Evolutionary conservation across 1,140 invertebrate genomes (phyloP).

Genomic region (Solenopsis fugax): DNA sequence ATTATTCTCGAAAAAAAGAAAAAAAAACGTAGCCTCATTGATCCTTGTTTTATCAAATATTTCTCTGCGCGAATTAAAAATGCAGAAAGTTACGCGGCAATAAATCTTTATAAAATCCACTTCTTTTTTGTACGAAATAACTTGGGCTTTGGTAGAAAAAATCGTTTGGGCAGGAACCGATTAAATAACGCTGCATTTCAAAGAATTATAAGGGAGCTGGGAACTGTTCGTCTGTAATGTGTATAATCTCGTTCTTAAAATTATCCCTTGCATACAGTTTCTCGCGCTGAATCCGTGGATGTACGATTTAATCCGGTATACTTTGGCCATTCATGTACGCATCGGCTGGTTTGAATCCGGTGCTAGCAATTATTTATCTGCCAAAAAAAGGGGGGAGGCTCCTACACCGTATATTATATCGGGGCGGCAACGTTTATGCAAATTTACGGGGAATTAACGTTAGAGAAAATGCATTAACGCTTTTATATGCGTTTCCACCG

Average conservation of each 20-base stretch:
- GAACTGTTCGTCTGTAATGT: constrained; percentile 54
- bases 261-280: constrained; percentile 43
- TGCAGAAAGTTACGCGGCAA: not conserved
- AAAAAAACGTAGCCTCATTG: not conserved
- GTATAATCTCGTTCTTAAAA: constrained; percentile 61
- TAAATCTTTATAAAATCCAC: not conserved
- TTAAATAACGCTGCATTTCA: constrained; percentile 58
- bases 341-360: constrained; percentile 57
- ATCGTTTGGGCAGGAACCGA: constrained; percentile 27
- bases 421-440: constrained; percentile 21
- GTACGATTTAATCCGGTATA: constrained; percentile 60
- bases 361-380: constrained; percentile 50
- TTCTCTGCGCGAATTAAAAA: not conserved
- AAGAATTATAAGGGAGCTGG: constrained; percentile 46
- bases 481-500: constrained; percentile 33
- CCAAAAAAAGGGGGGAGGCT: not conserved
- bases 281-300: constrained; percentile 50
- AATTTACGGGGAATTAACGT: constrained; percentile 55
- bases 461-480: constrained; percentile 45
- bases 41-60: not conserved
- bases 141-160: constrained; percentile 41
- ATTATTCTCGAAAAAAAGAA: not conserved
- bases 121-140: constrained; percentile 21
- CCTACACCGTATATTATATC: constrained; percentile 33
- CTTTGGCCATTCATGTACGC: constrained; percentile 46